Base-by-base conservation (phyloP, 64 coral and sea anemone genomes). In the Montipora sp. region DNA sequence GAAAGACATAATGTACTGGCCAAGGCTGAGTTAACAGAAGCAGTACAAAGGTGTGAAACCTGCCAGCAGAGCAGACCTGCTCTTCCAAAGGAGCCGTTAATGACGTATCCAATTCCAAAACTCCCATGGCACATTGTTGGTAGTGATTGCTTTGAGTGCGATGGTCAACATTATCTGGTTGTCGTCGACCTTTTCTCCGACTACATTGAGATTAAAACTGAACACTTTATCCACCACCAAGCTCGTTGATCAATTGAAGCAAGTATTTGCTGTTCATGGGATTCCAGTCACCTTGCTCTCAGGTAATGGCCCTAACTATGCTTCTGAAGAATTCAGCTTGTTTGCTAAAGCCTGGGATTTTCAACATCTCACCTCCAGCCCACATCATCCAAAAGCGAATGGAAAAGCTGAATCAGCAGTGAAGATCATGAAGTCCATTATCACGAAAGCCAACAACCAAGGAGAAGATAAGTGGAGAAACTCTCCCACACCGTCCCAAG, bases 1-100 rank as follows among this genome's bases (percentile, higher is more conserved):
- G 18, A 89, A 80, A 87, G 81, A 91, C 43, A 91, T 95, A 51
- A 80, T 95, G 88, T 84, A 77, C 27, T 95, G 89, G 89, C 89
- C 83, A 9, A 55, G 75, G 22, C 70, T 27, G 60, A 63, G 15
- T 63, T 63, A 63, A 63, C 60, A 63, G 0, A 16, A 63, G 60
- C 2, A 16, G 60, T 63, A 16, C 60, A 63, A 15, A 63, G 13
- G 60, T 63, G 60, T 63, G 60, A 63, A 63, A 63, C 11, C 0
- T 63, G 60, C 60, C 60, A 63, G 60, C 60, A 63, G 60, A 15
- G 60, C 60, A 63, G 19, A 63, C 60, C 60, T 11, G 60, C 60
- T 63, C 60, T 63, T 12, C 60, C 60, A 9, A 95, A 81, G 78
- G 81, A 90, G 74, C 93, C 94, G 7, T 80, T 91, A 83, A 95